Evolutionary conservation across 1,140 invertebrate species (phyloP), one percentile per base, ranked within the genome.

Genomic region (Drusus annulatus): DNA sequence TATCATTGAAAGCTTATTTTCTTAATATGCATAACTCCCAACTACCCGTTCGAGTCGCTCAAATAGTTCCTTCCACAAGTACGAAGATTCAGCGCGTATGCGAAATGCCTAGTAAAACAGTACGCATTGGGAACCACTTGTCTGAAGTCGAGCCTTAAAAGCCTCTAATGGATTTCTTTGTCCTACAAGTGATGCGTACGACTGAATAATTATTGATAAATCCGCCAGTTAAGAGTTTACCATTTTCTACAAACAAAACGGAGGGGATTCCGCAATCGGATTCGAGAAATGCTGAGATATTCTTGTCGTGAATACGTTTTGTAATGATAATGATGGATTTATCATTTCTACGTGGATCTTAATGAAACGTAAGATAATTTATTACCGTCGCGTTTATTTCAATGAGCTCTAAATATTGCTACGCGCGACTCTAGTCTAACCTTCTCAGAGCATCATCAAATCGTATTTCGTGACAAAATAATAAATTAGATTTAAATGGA

Each of bases 101-200:
- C 62, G 16, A 65, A 65, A 65, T 65, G 62, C 62, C 62, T 31
- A 15, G 62, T 65, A 65, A 65, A 21, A 65, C 62, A 65, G 36
- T 60, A 31, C 23, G 25, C 62, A 45, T n/a, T 28, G 62, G 62
- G 16, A 65, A 65, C 62, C 62, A 65, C 62, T 65, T 65, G 62
- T 65, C 62, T 65, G 10, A 3, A 65, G 62, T 15, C 28, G 21
- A 25, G 62, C 62, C 62, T 25, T 65, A 65, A 65, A 31, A 65
- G 62, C 23, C 62, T 65, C 62, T 65, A 65, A 65, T 65, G 62
- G 62, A 28, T 65, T 65, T 65, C 62, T 65, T 65, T 65, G 62
- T 65, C 28, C 21, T 65, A 65, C 62, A 65, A 65, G 62, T 65
- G 62, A 65, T 65, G 62, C 62, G 62, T 65, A 65, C 21, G 25